phyloP scores from a whole-genome alignment of 92 coral and sea anemone genomes.

The Palythoa caribaeorum region DNA sequence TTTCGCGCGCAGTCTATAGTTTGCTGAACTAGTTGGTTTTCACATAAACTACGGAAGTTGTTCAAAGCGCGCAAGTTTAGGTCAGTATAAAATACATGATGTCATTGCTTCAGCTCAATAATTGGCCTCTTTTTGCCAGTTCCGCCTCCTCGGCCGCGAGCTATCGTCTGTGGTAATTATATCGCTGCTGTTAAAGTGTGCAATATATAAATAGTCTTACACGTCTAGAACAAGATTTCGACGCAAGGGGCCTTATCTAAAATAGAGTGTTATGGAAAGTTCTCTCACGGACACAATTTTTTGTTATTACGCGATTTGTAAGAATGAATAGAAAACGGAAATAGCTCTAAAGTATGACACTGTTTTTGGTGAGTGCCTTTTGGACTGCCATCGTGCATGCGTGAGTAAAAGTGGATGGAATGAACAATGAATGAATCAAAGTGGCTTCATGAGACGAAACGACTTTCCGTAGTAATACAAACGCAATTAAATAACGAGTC shows the following conservation, averaged over 20 bases:
- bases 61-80: neutral
- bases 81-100: constrained; percentile 4
- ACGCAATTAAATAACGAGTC: neutral
- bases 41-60: neutral
- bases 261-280: constrained; percentile 7
- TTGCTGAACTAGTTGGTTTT: constrained; percentile 1
- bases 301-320: neutral
- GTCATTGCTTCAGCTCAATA: neutral
- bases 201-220: constrained; percentile 10
- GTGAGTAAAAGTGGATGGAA: neutral
- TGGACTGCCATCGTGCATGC: constrained; percentile 13
- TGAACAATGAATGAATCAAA: constrained; percentile 1
- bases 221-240: neutral
- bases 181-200: constrained; percentile 20
- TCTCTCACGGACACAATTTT: neutral
- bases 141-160: constrained; percentile 33
- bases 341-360: neutral
- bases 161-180: constrained; percentile 31
- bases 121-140: neutral
- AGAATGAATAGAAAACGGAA: constrained; percentile 25
- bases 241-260: constrained; percentile 28
- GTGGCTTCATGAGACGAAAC: neutral
- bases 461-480: neutral
- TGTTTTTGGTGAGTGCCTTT: neutral
- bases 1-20: neutral